Conservation (phyloP, 2,113 vertebrate species). For the Ammospiza nelsoni region DNA sequence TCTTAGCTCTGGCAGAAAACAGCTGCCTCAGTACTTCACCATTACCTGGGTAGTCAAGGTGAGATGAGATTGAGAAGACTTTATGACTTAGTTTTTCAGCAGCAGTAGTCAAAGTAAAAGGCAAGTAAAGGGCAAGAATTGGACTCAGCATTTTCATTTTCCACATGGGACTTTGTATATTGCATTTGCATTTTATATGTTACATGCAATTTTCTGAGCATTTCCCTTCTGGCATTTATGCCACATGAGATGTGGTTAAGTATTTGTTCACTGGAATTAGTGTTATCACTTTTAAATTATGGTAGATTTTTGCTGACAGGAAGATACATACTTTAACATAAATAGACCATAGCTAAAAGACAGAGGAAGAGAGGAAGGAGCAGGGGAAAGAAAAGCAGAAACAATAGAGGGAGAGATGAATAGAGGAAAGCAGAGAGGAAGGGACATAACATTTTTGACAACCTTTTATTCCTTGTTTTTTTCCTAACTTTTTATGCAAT, state of each 20-base stretch:
- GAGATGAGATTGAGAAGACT: neutral
- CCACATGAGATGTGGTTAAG: neutral
- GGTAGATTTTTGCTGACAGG: neutral
- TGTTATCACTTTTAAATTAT: neutral
- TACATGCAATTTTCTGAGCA: neutral
- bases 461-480: neutral
- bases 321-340: neutral
- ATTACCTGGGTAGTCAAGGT: neutral
- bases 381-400: neutral
- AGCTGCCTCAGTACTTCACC: neutral
- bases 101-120: conserved; percentile 23
- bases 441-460: neutral
- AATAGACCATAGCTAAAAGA: neutral
- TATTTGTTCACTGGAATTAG: conserved; percentile 5
- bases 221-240: conserved; percentile 37
- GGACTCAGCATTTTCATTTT: conserved; percentile 41
- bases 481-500: neutral
- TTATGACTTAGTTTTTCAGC: conserved; percentile 23
- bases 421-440: neutral
- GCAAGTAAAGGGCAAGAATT: conserved; percentile 37
- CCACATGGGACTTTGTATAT: conserved; percentile 10
- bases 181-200: conserved; percentile 42
- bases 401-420: neutral
- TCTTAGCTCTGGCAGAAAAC: neutral
- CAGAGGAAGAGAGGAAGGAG: neutral